phyloP scores from a whole-genome alignment of 1,140 invertebrate species.

The Anastrepha obliqua region DNA sequence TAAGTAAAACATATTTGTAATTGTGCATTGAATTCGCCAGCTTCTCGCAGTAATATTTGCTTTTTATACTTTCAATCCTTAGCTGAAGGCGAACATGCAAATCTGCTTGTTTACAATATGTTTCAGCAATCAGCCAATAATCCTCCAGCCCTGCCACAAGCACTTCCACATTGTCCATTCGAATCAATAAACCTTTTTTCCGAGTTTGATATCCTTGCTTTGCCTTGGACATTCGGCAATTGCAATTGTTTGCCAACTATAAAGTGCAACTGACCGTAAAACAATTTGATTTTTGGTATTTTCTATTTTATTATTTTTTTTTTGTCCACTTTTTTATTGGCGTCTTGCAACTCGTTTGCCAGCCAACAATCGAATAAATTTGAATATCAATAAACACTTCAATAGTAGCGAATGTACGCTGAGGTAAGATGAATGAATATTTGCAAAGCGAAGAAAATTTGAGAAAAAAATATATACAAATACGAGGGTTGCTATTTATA shows the following conservation, averaged over 20 bases:
- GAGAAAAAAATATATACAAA: not conserved
- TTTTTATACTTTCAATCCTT: not conserved
- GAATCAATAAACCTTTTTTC: not conserved
- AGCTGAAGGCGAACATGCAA: constrained; percentile 30
- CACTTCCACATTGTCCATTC: not conserved
- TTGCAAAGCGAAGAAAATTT: not conserved
- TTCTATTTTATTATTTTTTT: constrained; percentile 30
- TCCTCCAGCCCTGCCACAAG: not conserved
- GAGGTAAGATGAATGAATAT: constrained; percentile 30
- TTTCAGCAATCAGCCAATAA: constrained; percentile 48
- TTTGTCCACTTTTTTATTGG: constrained; percentile 8
- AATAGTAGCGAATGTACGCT: not conserved
- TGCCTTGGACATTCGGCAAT: constrained; percentile 38
- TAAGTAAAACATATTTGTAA: no score
- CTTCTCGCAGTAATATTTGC: no score
- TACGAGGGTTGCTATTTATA: no score
- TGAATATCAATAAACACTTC: constrained; percentile 56
- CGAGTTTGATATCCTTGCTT: not conserved
- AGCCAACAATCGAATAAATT: constrained; percentile 53
- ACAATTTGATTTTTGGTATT: constrained; percentile 54
- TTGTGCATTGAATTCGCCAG: no score
- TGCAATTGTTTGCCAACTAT: constrained; percentile 52
- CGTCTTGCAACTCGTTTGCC: constrained; percentile 28
- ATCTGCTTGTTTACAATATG: constrained; percentile 52
- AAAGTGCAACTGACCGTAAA: constrained; percentile 55